Evolutionary conservation across 2,888 invertebrate species (phyloP), one percentile per base, ranked within the genome.

Genomic region (Malthinus flaveolus): DNA sequence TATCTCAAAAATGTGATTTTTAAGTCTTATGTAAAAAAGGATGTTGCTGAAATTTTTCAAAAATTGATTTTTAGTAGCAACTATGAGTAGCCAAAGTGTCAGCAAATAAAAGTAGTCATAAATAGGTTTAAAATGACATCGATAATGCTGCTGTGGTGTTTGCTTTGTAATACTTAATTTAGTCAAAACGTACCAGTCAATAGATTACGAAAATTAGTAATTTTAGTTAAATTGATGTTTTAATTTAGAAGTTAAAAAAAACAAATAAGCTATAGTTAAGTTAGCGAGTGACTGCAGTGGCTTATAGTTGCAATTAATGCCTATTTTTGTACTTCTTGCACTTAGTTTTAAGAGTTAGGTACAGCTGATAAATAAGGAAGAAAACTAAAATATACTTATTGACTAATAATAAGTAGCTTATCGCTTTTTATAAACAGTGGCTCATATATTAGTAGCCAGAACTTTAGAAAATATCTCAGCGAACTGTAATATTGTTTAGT

Each of bases 31-130:
- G 23, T 23, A 23, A 23, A 23, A 13, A 1, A 12, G n/a, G n/a
- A n/a, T 3, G 39, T 36, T 37, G 47, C 32, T 36, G 32, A 7
- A 34, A 36, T 32, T 36, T 56, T 35, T 32, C 49, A 56, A 50
- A 50, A 46, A 33, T 32, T 32, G 35, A 35, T 10, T 33, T 36
- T 35, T 23, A 42, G 15, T 56, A 56, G 51, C 32, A 32, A 48
- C 32, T 37, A 50, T 56, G 33, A 45, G 37, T 36, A 37, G 39
- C 23, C 13, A 37, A 56, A 36, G 56, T 56, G 56, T 56, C 56
- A 55, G 49, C 45, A 23, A 23, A 23, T 23, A 23, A 23, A 23
- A 23, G 23, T 45, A 12, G 49, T 56, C 49, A 31, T 23, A 49
- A 46, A 36, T 49, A 50, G 45, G n/a, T 56, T 31, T 10, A 46